These are phyloP conservation scores for Pipistrellus kuhlii DNA, from an alignment of 2,797 vertebrate genomes.

Conservation along the genomic window DNA sequence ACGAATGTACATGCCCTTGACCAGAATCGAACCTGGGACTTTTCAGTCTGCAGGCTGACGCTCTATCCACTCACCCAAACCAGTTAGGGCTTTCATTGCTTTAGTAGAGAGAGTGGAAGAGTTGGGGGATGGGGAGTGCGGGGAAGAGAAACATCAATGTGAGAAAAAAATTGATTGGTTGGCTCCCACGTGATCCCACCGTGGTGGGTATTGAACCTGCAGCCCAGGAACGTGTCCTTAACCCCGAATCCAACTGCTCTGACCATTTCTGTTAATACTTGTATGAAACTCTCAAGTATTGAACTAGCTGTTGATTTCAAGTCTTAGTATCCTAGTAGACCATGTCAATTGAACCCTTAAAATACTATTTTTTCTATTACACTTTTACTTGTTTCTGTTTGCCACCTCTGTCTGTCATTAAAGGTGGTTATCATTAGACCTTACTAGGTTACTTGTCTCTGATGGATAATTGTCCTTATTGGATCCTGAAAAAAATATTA, in stretches of 20 bases:
- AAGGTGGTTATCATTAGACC: constrained; percentile 44
- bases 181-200: not conserved
- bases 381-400: constrained; percentile 34
- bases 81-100: no score
- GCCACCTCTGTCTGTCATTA: not conserved
- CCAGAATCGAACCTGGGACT: no score
- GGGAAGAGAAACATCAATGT: no score
- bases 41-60: no score
- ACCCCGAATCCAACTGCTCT: not conserved
- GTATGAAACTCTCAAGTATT: not conserved
- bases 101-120: no score
- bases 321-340: not conserved
- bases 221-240: not conserved
- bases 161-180: not conserved
- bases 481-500: constrained; percentile 63
- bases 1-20: no score
- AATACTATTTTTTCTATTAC: not conserved
- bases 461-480: not conserved
- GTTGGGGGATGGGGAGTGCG: no score
- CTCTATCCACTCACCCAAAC: no score
- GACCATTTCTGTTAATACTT: constrained; percentile 47
- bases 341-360: not conserved
- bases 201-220: not conserved
- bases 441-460: constrained; percentile 55
- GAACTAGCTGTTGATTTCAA: constrained; percentile 21